phyloP scores from a whole-genome alignment of 2,797 vertebrate genomes.

The Sebastes glaucus region DNA sequence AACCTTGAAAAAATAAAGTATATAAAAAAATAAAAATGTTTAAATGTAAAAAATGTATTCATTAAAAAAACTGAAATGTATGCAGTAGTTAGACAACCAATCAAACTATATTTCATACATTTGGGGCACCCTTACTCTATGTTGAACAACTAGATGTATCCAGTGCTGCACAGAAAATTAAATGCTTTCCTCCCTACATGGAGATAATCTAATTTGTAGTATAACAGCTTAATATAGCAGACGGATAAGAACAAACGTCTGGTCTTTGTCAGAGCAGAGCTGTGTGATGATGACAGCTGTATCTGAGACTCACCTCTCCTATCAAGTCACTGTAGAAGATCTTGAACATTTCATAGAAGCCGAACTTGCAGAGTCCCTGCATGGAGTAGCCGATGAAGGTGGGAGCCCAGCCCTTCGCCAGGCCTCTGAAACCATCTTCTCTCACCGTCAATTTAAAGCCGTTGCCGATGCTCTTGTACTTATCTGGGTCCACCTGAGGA shows the following conservation, averaged over 20 bases:
- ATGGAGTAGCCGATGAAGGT: conserved; percentile 97
- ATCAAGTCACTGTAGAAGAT: conserved; percentile 90
- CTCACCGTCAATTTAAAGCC: conserved; percentile 91
- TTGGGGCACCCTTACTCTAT: neutral
- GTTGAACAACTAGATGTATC: neutral
- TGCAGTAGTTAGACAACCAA: no score
- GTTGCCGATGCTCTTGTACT: conserved; percentile 94
- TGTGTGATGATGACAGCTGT: neutral
- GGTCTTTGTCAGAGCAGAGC: neutral
- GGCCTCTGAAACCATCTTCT: conserved; percentile 92
- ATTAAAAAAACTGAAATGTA: no score
- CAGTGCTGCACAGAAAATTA: neutral
- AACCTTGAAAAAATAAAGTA: no score
- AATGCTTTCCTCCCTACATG: neutral
- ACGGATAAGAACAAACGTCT: neutral
- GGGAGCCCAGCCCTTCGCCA: conserved; percentile 97
- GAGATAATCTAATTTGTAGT: neutral
- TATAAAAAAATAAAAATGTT: no score
- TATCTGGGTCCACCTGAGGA: conserved; percentile 90
- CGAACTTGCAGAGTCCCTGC: conserved; percentile 98
- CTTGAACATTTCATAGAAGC: conserved; percentile 98
- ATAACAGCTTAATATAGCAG: neutral
- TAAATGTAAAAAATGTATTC: no score
- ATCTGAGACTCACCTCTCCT: conserved; percentile 87
- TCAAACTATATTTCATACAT: no score